A percentile compares a stretch with the other conserved stretches of the same genome.
These are phyloP conservation scores for Telenomus remus DNA, from an alignment of 1,140 invertebrate species.

Conservation along the genomic window DNA sequence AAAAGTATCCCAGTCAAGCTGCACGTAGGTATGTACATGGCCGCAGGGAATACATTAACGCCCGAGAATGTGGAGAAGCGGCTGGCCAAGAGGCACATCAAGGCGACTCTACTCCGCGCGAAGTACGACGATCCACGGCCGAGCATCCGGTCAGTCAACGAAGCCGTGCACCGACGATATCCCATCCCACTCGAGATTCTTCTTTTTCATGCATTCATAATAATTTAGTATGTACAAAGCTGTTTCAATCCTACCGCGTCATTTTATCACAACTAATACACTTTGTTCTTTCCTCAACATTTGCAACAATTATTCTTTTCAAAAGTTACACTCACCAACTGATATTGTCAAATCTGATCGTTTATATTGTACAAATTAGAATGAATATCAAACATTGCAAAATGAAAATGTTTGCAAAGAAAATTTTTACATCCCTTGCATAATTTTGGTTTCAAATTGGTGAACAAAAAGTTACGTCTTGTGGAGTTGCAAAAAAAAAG, in stretches of 20 bases:
- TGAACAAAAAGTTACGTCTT: no score
- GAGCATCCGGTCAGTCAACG: constrained; percentile 34
- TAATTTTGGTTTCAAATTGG: no score
- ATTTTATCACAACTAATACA: constrained; percentile 19
- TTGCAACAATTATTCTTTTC: no score
- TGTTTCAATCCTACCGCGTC: constrained; percentile 13
- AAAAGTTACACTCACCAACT: no score
- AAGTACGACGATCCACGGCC: constrained; percentile 29
- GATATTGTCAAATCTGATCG: no score
- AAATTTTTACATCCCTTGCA: no score
- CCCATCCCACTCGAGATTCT: constrained; percentile 38
- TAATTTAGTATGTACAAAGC: constrained; percentile 30
- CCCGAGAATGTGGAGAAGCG: constrained; percentile 55
- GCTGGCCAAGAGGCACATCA: constrained; percentile 51
- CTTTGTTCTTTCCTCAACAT: no score
- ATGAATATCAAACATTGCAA: no score
- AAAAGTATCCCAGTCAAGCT: constrained; percentile 55
- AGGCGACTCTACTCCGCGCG: constrained; percentile 44
- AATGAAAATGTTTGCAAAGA: no score
- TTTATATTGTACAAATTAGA: no score
- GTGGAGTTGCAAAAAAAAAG: background rate
- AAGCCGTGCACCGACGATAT: constrained; percentile 30
- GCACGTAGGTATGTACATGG: constrained; percentile 58
- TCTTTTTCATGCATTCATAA: constrained; percentile 39
- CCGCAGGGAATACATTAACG: constrained; percentile 56